Conservation (phyloP, 2,797 vertebrate genomes). For the Manis javanica region DNA sequence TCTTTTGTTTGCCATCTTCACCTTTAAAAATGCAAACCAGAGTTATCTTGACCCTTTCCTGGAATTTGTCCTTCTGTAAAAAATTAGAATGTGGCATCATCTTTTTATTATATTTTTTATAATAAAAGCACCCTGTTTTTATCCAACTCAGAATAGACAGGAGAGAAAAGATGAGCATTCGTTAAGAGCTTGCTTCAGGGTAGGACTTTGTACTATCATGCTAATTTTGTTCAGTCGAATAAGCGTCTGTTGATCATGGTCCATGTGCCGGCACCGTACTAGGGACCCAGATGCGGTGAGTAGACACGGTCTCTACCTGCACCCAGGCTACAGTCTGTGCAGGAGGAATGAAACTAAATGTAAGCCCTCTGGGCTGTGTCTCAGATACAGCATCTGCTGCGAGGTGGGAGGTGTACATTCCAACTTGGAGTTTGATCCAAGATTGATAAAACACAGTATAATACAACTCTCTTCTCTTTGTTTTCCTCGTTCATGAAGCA, state of each 20-base stretch:
- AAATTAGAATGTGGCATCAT: neutral
- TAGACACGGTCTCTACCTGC: neutral
- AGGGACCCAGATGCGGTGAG: neutral
- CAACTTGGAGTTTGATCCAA: neutral
- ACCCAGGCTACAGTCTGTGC: neutral
- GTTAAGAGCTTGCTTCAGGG: neutral
- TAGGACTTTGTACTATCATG: neutral
- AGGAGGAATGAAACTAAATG: neutral
- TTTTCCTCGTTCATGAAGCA: neutral
- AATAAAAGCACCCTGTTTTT: neutral
- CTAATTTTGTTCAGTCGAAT: neutral
- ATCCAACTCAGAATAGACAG: neutral
- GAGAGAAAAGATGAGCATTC: neutral
- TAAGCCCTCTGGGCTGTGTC: neutral
- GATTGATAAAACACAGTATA: neutral
- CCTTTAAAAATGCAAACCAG: neutral
- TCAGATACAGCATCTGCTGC: neutral
- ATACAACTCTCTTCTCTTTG: neutral
- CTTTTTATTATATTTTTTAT: neutral
- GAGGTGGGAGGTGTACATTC: neutral
- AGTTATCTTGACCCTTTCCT: neutral
- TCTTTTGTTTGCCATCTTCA: neutral
- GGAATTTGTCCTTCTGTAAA: neutral
- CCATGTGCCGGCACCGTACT: neutral
- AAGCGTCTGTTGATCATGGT: neutral